Conservation (phyloP, 1,140 invertebrate genomes). For the Aporrectodea caliginosa region DNA sequence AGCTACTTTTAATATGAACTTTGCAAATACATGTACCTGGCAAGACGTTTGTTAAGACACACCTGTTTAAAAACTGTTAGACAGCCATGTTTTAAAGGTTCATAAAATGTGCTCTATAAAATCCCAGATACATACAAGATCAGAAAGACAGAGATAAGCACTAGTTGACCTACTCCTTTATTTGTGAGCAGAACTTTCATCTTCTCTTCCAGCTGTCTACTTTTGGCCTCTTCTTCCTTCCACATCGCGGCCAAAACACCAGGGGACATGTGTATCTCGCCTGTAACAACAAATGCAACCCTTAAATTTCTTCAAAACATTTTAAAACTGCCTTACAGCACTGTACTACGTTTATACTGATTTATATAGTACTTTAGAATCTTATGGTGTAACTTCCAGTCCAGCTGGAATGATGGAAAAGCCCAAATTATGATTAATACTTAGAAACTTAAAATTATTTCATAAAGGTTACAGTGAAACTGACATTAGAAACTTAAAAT, state of each 20-base stretch:
- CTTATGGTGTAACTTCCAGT: no score
- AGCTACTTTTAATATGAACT: no score
- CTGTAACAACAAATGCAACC: not conserved
- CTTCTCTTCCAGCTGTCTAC: conserved; percentile 29
- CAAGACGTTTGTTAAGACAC: no score
- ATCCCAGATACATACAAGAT: not conserved
- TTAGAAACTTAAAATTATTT: not conserved
- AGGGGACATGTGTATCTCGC: conserved; percentile 31
- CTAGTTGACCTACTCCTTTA: conserved; percentile 25
- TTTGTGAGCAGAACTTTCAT: conserved; percentile 31
- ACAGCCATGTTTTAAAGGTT: not conserved
- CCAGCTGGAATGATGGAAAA: no score
- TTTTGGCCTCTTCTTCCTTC: conserved; percentile 32
- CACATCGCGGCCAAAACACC: conserved; percentile 34
- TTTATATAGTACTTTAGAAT: no score
- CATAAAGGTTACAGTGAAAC: not conserved
- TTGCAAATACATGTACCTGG: no score
- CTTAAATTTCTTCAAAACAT: not conserved
- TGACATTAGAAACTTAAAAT: not conserved
- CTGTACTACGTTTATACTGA: no score
- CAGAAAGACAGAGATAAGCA: not conserved
- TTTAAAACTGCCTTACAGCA: no score
- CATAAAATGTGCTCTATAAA: no score
- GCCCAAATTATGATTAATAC: not conserved
- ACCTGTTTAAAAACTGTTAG: no score